Evolutionary conservation across 2,113 vertebrate genomes (phyloP).

Genomic region (Oxyura jamaicensis): DNA sequence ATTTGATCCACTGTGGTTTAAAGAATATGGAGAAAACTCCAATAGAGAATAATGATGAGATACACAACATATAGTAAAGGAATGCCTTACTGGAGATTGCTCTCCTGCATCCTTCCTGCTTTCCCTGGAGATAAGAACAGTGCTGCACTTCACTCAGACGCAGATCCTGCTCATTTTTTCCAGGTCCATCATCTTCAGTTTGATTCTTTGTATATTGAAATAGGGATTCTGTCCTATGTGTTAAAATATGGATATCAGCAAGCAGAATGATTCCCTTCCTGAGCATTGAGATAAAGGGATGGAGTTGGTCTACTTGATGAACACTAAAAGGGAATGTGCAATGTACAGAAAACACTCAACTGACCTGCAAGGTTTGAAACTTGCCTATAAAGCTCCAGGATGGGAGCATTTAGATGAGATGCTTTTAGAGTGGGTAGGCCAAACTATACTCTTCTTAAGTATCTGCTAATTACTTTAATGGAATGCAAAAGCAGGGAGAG

Average conservation of each 20-base stretch:
- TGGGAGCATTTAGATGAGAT: conserved; percentile 31
- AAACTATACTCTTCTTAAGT: neutral
- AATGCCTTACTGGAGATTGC: neutral
- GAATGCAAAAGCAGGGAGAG: conserved; percentile 16
- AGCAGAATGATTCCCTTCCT: neutral
- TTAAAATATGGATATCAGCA: conserved; percentile 7
- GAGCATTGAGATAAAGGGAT: neutral
- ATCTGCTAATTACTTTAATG: conserved; percentile 58
- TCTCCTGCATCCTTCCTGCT: conserved; percentile 38
- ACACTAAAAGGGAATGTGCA: neutral
- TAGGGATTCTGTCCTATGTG: neutral
- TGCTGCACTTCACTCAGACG: neutral
- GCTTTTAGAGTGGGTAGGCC: neutral
- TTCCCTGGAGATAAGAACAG: neutral
- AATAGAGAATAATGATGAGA: conserved; percentile 31
- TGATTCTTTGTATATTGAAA: neutral
- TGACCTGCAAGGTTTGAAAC: conserved; percentile 14
- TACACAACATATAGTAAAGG: conserved; percentile 6
- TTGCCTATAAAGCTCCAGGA: conserved; percentile 22
- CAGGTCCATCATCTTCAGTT: neutral
- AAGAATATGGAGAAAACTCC: conserved; percentile 2
- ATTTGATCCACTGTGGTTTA: neutral
- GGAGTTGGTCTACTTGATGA: neutral
- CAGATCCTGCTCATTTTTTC: conserved; percentile 3
- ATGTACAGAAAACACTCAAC: conserved; percentile 20